phyloP scores from a whole-genome alignment of 2,888 invertebrate species.

The Lepidocyrtoides sp. region DNA sequence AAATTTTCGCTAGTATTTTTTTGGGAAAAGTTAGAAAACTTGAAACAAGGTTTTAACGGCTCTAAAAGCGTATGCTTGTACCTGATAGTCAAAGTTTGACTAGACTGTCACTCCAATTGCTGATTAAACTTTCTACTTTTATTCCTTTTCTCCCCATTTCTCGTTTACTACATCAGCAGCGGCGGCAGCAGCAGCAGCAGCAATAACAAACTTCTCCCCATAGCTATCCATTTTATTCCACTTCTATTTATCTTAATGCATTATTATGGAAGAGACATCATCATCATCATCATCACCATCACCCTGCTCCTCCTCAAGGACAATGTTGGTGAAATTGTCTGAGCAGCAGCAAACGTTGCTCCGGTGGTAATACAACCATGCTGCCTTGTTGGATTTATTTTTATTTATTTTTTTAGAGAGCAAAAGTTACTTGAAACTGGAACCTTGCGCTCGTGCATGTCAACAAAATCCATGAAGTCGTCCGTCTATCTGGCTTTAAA shows the following conservation, averaged over 20 bases:
- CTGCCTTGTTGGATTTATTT: no score
- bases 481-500: not conserved
- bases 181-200: not conserved
- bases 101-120: conserved; percentile 80
- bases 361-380: not conserved
- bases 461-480: not conserved
- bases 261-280: conserved; percentile 68
- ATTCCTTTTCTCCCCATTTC: conserved; percentile 32
- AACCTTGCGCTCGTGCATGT: not conserved
- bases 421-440: not conserved
- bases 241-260: conserved; percentile 80
- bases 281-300: conserved; percentile 25
- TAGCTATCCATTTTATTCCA: conserved; percentile 78
- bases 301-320: not conserved
- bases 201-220: conserved; percentile 22
- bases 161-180: not conserved
- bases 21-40: conserved; percentile 73
- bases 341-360: not conserved
- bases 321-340: conserved; percentile 11
- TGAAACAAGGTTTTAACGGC: conserved; percentile 75
- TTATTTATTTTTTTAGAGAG: not conserved
- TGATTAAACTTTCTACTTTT: conserved; percentile 80
- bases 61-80: conserved; percentile 80
- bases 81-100: conserved; percentile 81
- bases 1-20: conserved; percentile 65